Evolutionary conservation across 2,113 vertebrate species (phyloP).

Genomic region (Callithrix jacchus): DNA sequence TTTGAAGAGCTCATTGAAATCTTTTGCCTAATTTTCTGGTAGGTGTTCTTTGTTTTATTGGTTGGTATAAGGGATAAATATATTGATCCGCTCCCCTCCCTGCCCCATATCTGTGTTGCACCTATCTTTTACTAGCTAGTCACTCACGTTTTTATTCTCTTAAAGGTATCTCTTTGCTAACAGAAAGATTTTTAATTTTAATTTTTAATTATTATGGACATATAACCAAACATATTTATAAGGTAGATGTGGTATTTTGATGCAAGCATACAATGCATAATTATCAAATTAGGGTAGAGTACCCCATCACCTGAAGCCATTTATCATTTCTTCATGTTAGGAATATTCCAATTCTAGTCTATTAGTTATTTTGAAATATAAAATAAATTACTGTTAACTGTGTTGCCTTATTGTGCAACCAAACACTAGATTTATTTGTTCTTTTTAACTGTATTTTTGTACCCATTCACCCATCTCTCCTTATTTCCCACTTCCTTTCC

Average conservation of each 20-base stretch:
- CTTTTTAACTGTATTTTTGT: neutral
- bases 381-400: neutral
- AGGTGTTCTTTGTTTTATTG: neutral
- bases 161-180: neutral
- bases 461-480: neutral
- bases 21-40: neutral
- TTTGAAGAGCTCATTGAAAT: conserved; percentile 2
- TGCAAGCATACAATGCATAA: neutral
- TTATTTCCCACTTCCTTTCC: neutral
- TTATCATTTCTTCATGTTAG: neutral
- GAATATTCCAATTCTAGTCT: neutral
- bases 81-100: neutral
- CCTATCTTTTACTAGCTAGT: neutral
- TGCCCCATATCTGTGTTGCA: neutral
- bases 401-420: neutral
- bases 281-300: neutral
- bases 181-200: neutral
- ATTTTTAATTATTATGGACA: neutral
- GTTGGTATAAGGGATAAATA: neutral
- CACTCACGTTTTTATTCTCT: neutral
- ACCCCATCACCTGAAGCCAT: neutral
- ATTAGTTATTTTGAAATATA: neutral
- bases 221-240: neutral
- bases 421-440: neutral
- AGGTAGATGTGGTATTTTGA: neutral